These are phyloP conservation scores for Holacanthus passer DNA, from an alignment of 2,113 vertebrate genomes.

Conservation along the genomic window DNA sequence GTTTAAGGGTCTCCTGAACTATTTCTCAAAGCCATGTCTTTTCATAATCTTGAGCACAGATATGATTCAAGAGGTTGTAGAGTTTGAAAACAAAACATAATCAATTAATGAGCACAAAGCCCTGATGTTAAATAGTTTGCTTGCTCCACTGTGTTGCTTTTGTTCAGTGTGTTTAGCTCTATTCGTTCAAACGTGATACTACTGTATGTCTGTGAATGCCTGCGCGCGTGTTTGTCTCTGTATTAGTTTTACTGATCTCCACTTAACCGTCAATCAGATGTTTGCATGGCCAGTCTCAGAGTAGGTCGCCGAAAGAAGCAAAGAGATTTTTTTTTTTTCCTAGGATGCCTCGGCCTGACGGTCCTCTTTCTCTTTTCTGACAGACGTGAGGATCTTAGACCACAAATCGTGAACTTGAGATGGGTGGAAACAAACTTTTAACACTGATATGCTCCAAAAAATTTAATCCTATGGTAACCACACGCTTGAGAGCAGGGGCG, in stretches of 20 bases:
- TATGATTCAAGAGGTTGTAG: constrained; percentile 50
- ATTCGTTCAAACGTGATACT: constrained; percentile 58
- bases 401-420: constrained; percentile 26
- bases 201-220: constrained; percentile 59
- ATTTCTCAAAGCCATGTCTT: constrained; percentile 67
- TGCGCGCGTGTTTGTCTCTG: constrained; percentile 58
- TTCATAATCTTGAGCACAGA: constrained; percentile 59
- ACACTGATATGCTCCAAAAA: constrained; percentile 19
- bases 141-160: constrained; percentile 67
- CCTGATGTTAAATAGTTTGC: constrained; percentile 64
- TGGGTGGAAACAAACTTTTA: constrained; percentile 38
- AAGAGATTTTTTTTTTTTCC: constrained; percentile 25
- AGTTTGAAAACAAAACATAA: constrained; percentile 54
- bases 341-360: constrained; percentile 21
- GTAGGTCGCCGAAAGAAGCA: constrained; percentile 42
- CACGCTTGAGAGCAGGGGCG: constrained; percentile 22
- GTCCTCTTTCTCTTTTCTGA: constrained; percentile 6
- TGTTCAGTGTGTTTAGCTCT: constrained; percentile 55
- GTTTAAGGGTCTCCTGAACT: constrained; percentile 44
- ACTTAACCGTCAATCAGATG: constrained; percentile 59
- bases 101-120: constrained; percentile 70
- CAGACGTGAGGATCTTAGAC: constrained; percentile 18
- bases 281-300: constrained; percentile 67
- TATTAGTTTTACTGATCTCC: constrained; percentile 58
- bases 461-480: constrained; percentile 11